Evolutionary conservation across 2,113 vertebrate species (phyloP), one percentile per base, ranked within the genome.

Genomic region (Ursus arctos): DNA sequence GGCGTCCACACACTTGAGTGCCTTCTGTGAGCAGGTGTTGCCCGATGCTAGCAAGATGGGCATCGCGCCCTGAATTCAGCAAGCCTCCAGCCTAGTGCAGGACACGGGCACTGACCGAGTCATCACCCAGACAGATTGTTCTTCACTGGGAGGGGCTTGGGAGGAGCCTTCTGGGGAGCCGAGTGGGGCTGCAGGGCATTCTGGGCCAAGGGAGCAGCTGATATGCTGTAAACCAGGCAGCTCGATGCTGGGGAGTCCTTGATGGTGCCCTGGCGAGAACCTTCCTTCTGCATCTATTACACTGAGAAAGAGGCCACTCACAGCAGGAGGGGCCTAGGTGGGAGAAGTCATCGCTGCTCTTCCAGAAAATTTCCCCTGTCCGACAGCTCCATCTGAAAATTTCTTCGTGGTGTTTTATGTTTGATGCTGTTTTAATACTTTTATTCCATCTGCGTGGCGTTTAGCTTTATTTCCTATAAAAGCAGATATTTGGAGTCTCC

Each of bases 101-200:
- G 16, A 65, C 59, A 36, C 57, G 28, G 67, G 16, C 33, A 0
- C 7, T 24, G 67, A 36, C 53, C 28, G 28, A 43, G 13, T 33
- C 53, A 26, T 71, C 24, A 22, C 31, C 57, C 47, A 22, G 0
- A 31, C 2, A 40, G 53, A 2, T 65, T 10, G 0, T 31, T 47
- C 65, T n/a, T 5, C 12, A 7, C 51, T 8, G 40, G 6, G 15
- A 43, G 43, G 15, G 43, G 40, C 21, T 11, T 65, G 51, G 47
- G 9, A 33, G 10, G 28, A 15, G 28, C 8, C 33, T 4, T 72
- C 5, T 4, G 11, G 79, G 21, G 22, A 7, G 28, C 28, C 51
- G 1, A 22, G 6, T 7, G 4, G 47, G 49, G 40, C 19, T 0
- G 12, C 0, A 6, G 36, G 15, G 36, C 59, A 1, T 82, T 87